Evolutionary conservation across 2,113 vertebrate genomes (phyloP), one percentile per base, ranked within the genome.

Genomic region (Collichthys lucidus): DNA sequence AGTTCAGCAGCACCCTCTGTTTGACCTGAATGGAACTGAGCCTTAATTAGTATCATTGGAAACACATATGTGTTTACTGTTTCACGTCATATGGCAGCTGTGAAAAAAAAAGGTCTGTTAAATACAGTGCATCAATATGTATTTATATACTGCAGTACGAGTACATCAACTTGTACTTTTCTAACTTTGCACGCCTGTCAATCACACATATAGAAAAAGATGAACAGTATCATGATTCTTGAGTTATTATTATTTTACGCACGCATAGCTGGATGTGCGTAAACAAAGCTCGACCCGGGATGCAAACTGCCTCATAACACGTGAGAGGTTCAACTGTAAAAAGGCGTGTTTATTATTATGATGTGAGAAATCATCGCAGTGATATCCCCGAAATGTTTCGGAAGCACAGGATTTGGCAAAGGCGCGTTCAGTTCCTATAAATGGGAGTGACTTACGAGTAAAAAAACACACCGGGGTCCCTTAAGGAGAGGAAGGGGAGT

Each of bases 381-480:
- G 12, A 46, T 6, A 2, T 52, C 16, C 16, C 5, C 0, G 2
- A 4, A 4, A 42, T 11, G 7, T 22, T 81, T 68, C 14, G 11
- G 4, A 24, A 68, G 63, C 3, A 35, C 3, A 40, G 1, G 20
- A 8, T 70, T 64, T 56, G 50, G 59, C 47, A 50, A 31, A 40
- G 6, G 40, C 1, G 22, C 1, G 4, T 10, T 22, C 15, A 40
- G 20, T 82, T 90, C 69, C 65, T 10, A 0, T 0, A 9, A 65
- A 53, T 42, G 62, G 60, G 10, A 50, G 59, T 19, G 60, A 62
- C 42, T 62, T 46, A 35, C 12, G 10, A 46, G 65, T 35, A 19
- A 79, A 64, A 29, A 11, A 11, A 29, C 61, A 29, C 61, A 44
- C 69, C 1, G 5, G 82, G 53, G 82, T 42, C 55, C 59, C 50